Conservation (phyloP, 35 echinoderm and acorn worm genomes). For the Acanthaster planci region DNA sequence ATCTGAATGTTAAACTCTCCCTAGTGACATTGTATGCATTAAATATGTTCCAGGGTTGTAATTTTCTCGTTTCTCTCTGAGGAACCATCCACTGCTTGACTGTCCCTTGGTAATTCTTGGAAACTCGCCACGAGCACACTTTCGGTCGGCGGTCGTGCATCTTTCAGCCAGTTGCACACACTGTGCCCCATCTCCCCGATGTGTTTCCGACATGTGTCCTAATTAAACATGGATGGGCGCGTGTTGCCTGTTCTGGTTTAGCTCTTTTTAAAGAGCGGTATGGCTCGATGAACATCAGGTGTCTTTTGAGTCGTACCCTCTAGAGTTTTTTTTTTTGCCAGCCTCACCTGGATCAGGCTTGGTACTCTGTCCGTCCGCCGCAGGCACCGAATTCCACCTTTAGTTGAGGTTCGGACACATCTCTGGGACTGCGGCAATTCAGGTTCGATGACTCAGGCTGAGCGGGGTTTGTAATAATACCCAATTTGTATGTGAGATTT, state of each 20-base stretch:
- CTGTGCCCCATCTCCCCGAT: not conserved
- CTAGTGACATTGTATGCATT: not conserved
- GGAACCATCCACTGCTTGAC: not conserved
- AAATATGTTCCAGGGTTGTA: not conserved
- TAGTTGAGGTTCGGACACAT: not conserved
- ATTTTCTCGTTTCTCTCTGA: not conserved
- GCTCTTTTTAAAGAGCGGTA: not conserved
- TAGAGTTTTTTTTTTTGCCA: not conserved
- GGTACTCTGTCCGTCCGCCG: not conserved
- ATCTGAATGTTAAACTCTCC: not conserved
- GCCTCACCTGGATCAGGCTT: not conserved
- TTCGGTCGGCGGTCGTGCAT: not conserved
- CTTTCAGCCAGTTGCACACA: not conserved
- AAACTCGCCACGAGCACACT: not conserved
- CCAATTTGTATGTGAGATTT: constrained; percentile 34
- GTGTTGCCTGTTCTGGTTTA: not conserved
- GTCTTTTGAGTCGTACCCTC: not conserved
- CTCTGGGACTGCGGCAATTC: too few species aligned
- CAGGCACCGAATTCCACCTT: not conserved
- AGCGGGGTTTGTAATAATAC: constrained; percentile 18
- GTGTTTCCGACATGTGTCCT: constrained; percentile 7
- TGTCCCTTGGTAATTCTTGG: not conserved
- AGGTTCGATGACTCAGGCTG: not conserved
- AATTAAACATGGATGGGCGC: constrained; percentile 29
- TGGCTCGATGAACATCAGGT: constrained; percentile 12